These are phyloP conservation scores for Trichogramma pretiosum DNA, from an alignment of 1,140 invertebrate species.

Conservation along the genomic window DNA sequence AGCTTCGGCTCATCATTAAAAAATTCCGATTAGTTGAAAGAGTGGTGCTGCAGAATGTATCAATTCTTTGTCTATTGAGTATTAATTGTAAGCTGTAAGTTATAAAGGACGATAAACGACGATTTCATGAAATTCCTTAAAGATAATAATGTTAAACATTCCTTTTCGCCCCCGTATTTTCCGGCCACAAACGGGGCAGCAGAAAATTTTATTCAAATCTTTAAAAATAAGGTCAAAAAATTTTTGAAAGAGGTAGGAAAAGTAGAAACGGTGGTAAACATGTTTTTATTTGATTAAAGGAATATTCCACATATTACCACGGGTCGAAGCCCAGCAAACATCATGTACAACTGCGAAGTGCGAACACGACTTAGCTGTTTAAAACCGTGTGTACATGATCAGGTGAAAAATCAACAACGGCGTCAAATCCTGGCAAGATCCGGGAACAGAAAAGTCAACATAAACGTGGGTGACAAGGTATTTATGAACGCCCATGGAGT, in stretches of 20 bases:
- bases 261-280: neutral
- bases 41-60: too few relatives aligned
- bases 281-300: neutral
- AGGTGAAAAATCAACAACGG: neutral
- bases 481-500: neutral
- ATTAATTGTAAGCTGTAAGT: too few relatives aligned
- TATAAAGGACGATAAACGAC: too few relatives aligned
- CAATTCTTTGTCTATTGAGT: too few relatives aligned
- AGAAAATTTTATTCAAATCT: neutral
- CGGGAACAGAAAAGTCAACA: neutral
- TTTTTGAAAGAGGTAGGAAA: neutral
- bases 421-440: neutral
- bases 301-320: neutral
- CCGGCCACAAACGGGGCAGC: neutral
- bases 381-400: neutral
- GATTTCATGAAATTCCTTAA: too few relatives aligned
- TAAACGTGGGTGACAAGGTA: neutral
- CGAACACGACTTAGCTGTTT: constrained; percentile 11
- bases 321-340: constrained; percentile 11
- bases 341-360: constrained; percentile 5
- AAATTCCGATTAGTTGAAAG: too few relatives aligned
- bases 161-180: neutral
- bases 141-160: neutral
- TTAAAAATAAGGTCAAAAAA: neutral
- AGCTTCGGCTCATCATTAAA: too few relatives aligned